Conservation (phyloP, 92 coral and sea anemone genomes). For the Palythoa grandiflora region DNA sequence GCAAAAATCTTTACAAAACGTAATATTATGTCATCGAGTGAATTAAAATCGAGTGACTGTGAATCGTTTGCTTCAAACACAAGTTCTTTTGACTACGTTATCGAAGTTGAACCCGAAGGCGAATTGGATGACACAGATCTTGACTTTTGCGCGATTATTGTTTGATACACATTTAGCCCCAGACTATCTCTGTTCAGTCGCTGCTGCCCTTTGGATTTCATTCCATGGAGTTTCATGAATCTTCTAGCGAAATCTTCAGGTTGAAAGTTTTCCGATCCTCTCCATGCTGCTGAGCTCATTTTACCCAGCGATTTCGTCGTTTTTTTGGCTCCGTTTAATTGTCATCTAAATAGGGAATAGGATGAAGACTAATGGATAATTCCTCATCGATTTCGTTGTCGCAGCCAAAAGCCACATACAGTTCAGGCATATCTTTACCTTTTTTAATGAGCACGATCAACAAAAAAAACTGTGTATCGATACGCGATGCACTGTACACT, state of each 20-base stretch:
- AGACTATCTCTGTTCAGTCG: too few relatives aligned
- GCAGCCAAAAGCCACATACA: background rate
- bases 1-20: too few relatives aligned
- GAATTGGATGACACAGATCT: background rate
- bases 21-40: too few relatives aligned
- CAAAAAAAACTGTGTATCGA: background rate
- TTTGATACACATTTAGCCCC: background rate
- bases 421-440: background rate
- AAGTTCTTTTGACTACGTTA: too few relatives aligned
- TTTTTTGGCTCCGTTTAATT: background rate
- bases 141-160: slow-evolving; percentile 1
- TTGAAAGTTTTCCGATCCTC: background rate
- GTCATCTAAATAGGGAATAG: background rate
- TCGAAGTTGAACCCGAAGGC: too few relatives aligned
- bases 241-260: too few relatives aligned
- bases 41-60: too few relatives aligned
- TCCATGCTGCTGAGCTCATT: background rate
- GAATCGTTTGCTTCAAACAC: too few relatives aligned
- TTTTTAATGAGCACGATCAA: background rate
- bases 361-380: background rate
- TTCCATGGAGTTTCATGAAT: too few relatives aligned
- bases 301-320: background rate
- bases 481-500: too few relatives aligned
- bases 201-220: too few relatives aligned
- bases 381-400: background rate